Base-by-base conservation (phyloP, 1,140 invertebrate species). In the Bombyx mandarina region DNA sequence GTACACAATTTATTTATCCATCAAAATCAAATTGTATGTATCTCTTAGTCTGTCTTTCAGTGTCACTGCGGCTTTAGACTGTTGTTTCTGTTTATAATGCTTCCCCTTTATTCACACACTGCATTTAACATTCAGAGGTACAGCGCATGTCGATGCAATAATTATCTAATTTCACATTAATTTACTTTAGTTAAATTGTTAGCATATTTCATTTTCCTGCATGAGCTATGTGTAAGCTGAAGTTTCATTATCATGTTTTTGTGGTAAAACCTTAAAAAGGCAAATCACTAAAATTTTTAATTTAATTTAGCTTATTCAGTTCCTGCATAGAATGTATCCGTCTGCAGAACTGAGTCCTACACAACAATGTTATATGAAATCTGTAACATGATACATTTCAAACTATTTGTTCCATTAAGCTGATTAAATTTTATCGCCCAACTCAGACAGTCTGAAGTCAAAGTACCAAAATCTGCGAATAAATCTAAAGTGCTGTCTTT, bases 331-430 rank as follows among this genome's bases (percentile, higher is more conserved):
- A 47, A 18, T 8, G 45, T 10, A 47, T 9, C 45, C 47, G 45
- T 58, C 61, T 59, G 71, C 71, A 64, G 61, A 69, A 48, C 52
- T 43, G 46, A 35, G 55, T 45, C 55, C 49, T 43, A 54, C 58
- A 67, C 68, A 71, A 77, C 75, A 69, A 56, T 72, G 73, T 77
- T 62, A 58, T 57, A 18, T 49, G 51, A 52, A 42, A 52, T 48
- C 22, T 55, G 7, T 55, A 43, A 43, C 22, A 45, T 49, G 35
- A 57, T 53, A 18, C 22, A 58, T 42, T 53, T 52, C 53, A 44
- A 52, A 47, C 49, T 35, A 52, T 45, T 52, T 46, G 43, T 53
- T 58, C 57, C 57, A 58, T 58, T 45, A 58, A 45, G n/a, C 35
- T 43, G 51, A 58, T 58, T 58, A 51, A 52, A 10, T 45, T 57